These are phyloP conservation scores for Rhopalosiphum nymphaeae DNA, from an alignment of 2,888 invertebrate species.

Conservation along the genomic window DNA sequence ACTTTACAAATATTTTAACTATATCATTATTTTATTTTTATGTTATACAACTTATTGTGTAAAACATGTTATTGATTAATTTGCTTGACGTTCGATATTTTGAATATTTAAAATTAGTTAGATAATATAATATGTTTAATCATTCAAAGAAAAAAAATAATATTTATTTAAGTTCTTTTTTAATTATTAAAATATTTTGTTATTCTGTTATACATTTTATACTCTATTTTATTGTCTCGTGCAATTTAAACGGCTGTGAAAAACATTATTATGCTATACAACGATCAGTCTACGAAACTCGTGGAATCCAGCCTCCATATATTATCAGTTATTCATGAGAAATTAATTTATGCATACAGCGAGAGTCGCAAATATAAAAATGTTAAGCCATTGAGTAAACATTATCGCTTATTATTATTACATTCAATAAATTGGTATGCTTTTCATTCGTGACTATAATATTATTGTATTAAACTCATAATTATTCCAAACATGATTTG, in stretches of 20 bases:
- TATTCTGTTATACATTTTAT: not conserved
- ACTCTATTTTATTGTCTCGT: not conserved
- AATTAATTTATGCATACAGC: not conserved
- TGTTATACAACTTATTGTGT: not conserved
- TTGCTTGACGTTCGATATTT: not conserved
- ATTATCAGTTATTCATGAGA: not conserved
- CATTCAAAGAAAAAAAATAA: not conserved
- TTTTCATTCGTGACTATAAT: not conserved
- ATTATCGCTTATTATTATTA: not conserved
- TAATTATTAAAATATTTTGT: not conserved
- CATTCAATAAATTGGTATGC: not conserved
- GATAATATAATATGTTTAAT: not conserved
- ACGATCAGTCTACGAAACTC: not conserved
- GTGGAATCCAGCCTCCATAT: not conserved
- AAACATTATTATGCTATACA: not conserved
- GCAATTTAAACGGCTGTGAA: not conserved
- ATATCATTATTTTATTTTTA: not conserved
- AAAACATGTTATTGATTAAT: not conserved
- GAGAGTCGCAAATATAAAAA: not conserved
- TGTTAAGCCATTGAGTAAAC: not conserved
- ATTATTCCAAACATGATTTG: conserved; percentile 5
- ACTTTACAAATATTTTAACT: not conserved
- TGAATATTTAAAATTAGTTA: not conserved
- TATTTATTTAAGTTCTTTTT: not conserved
- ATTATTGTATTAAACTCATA: not conserved